Percentiles rank a stretch among this genome's conserved stretches.
Evolutionary conservation across 64 coral and sea anemone species (phyloP).

Genomic region (Exaiptasia diaphana): DNA sequence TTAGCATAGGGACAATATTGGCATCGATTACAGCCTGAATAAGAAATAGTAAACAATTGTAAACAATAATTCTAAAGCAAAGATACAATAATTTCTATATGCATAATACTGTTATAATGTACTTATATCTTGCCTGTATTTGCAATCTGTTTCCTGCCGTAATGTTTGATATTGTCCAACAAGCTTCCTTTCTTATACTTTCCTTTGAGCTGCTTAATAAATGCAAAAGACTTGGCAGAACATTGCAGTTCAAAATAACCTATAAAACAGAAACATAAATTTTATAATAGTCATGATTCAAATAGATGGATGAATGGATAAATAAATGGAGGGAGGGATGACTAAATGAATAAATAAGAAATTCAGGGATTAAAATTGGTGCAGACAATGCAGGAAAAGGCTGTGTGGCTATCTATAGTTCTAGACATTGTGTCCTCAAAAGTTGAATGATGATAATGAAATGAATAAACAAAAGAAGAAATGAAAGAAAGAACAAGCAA

Average conservation of each 20-base stretch:
- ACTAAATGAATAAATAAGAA: no score
- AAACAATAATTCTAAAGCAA: not conserved
- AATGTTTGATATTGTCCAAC: constrained; percentile 99
- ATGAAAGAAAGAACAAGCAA: no score
- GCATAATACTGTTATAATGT: not conserved
- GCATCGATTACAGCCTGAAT: constrained; percentile 91
- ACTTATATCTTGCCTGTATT: constrained; percentile 64
- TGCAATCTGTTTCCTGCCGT: constrained; percentile 96
- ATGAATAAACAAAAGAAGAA: no score
- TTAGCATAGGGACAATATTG: constrained; percentile 97
- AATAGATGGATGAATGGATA: no score
- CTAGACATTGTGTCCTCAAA: no score
- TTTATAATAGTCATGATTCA: no score
- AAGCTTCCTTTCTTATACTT: constrained; percentile 92
- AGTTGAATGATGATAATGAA: no score
- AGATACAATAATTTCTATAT: not conserved
- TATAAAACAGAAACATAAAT: not conserved
- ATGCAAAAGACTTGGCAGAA: constrained; percentile 90
- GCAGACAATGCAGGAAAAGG: no score
- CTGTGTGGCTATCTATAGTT: no score
- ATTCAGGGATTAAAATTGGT: no score
- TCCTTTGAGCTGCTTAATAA: constrained; percentile 85
- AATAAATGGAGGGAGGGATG: no score
- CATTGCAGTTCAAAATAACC: constrained; percentile 98
- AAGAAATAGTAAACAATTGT: not conserved